Conservation (phyloP, 2,888 invertebrate genomes). For the Syrphus vitripennis region DNA sequence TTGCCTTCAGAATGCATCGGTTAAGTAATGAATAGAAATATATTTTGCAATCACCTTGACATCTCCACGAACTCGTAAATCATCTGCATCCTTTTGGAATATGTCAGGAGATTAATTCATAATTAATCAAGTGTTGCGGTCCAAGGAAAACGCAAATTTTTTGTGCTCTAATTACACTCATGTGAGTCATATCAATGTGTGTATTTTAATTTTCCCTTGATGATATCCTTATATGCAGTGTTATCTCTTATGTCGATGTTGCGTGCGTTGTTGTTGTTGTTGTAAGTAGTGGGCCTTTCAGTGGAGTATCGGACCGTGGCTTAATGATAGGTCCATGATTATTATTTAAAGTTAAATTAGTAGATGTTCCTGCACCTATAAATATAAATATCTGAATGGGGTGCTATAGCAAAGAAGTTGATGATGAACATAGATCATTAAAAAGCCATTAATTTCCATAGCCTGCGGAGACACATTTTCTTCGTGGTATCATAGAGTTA, state of each 20-base stretch:
- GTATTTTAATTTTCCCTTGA: conserved; percentile 52
- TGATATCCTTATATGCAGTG: conserved; percentile 57
- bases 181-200: conserved; percentile 17
- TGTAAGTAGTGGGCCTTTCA: not conserved
- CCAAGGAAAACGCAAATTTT: not conserved
- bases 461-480: not conserved
- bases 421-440: conserved; percentile 58
- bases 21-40: not conserved
- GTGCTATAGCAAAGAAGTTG: not conserved
- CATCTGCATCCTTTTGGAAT: conserved; percentile 18
- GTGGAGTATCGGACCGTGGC: conserved; percentile 34
- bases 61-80: conserved; percentile 24
- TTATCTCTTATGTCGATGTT: conserved; percentile 52
- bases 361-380: conserved; percentile 46
- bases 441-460: conserved; percentile 61
- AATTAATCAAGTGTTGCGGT: conserved; percentile 58
- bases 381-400: conserved; percentile 1
- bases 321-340: conserved; percentile 59
- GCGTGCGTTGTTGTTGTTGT: conserved; percentile 41
- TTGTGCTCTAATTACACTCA: conserved; percentile 55
- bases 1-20: not conserved
- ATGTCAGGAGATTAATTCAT: conserved; percentile 53
- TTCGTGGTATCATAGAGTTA: not conserved
- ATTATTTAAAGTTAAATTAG: conserved; percentile 68
- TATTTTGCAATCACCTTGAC: conserved; percentile 30